Evolutionary conservation across 2,113 vertebrate species (phyloP).

Genomic region (Sciurus niger): DNA sequence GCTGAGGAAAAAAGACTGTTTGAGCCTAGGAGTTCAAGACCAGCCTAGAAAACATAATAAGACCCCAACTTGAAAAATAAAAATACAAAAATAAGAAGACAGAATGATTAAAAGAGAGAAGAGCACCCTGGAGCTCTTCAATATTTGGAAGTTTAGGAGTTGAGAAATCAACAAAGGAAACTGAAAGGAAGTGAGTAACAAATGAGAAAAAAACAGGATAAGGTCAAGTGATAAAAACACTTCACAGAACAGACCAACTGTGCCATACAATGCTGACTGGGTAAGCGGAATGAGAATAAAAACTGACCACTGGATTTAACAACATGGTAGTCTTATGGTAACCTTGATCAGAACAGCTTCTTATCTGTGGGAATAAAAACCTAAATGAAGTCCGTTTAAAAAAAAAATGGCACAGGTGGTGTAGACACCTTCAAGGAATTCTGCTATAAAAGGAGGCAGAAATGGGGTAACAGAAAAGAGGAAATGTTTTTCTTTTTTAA

Average conservation of each 20-base stretch:
- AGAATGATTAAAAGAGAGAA: not conserved
- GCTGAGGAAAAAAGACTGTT: not conserved
- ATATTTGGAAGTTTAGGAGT: not conserved
- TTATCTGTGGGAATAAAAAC: slow-evolving; percentile 8
- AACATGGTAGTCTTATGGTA: not conserved
- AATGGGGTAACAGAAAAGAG: slow-evolving; percentile 9
- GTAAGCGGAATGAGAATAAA: slow-evolving; percentile 9
- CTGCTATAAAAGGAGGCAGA: not conserved
- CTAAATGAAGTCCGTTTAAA: slow-evolving; percentile 27
- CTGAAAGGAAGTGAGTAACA: not conserved
- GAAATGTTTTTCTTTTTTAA: not conserved
- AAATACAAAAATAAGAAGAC: not conserved
- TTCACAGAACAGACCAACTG: not conserved
- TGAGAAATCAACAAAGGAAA: slow-evolving; percentile 32
- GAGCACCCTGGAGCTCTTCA: not conserved
- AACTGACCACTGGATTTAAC: not conserved
- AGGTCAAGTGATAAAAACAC: not conserved
- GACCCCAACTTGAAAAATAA: not conserved
- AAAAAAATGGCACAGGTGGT: not conserved
- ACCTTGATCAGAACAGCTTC: not conserved
- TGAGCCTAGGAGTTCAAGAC: not conserved
- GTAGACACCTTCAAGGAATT: slow-evolving; percentile 4
- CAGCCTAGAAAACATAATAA: not conserved
- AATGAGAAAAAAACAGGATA: not conserved
- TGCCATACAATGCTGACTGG: not conserved